Evolutionary conservation across 2,113 vertebrate genomes (phyloP).

Genomic region (Sprattus sprattus): DNA sequence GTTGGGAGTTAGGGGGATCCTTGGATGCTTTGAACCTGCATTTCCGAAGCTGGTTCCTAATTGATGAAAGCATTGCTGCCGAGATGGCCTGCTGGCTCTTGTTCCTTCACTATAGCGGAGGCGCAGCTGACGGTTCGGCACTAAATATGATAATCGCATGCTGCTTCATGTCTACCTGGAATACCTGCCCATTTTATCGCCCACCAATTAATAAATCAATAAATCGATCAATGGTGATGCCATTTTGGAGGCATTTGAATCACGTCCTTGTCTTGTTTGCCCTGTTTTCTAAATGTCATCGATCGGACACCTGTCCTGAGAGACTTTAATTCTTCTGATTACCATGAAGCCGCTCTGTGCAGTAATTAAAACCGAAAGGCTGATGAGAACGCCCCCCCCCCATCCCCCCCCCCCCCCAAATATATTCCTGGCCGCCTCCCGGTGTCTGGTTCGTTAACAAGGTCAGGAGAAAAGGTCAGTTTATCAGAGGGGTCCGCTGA

Average conservation of each 20-base stretch:
- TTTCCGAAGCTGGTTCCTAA: slow-evolving; percentile 8
- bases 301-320: background rate
- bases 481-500: slow-evolving; percentile 7
- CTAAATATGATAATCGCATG: slow-evolving; percentile 3
- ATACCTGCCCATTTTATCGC: background rate
- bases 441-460: slow-evolving; percentile 2
- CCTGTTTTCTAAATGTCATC: background rate
- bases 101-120: background rate
- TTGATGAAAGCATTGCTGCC: background rate
- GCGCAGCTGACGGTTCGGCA: background rate
- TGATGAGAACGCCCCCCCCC: background rate
- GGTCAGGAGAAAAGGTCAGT: background rate
- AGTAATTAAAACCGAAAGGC: slow-evolving; percentile 2
- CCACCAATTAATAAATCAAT: background rate
- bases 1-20: background rate
- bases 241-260: background rate
- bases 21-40: background rate
- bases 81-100: background rate
- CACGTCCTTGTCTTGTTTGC: slow-evolving; percentile 9
- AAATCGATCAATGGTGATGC: background rate
- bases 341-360: background rate
- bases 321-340: slow-evolving; percentile 19
- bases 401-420: background rate
- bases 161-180: slow-evolving; percentile 2
- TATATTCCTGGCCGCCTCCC: background rate